Evolutionary conservation across 2,797 vertebrate genomes (phyloP).

Genomic region (Erethizon dorsatum): DNA sequence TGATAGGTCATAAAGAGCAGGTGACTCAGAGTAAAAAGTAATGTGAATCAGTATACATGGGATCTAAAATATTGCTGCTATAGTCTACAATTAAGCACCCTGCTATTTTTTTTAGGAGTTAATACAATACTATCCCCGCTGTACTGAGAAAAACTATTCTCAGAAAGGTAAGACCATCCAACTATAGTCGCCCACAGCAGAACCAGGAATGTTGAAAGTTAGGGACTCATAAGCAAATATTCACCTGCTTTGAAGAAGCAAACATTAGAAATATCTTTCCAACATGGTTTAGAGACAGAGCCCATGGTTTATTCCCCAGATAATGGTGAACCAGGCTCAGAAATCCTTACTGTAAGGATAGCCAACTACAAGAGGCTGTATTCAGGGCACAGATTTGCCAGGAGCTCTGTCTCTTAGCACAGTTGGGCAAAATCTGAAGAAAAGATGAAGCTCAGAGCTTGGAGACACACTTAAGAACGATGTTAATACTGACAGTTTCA

Average conservation of each 20-base stretch:
- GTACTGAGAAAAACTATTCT: conserved; percentile 58
- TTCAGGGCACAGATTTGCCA: conserved; percentile 61
- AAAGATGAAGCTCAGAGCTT: conserved; percentile 49
- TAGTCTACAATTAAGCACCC: conserved; percentile 39
- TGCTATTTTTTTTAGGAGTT: conserved; percentile 41
- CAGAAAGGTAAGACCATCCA: conserved; percentile 24
- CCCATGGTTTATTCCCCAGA: conserved; percentile 22
- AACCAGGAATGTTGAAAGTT: conserved; percentile 45
- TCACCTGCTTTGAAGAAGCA: conserved; percentile 49
- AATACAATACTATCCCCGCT: conserved; percentile 33
- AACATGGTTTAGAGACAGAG: conserved; percentile 37
- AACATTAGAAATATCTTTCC: conserved; percentile 59
- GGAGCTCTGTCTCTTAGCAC: conserved; percentile 49
- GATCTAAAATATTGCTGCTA: conserved; percentile 38
- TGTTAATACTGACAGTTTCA: not conserved
- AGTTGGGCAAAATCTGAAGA: conserved; percentile 62
- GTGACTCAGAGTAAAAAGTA: conserved; percentile 66
- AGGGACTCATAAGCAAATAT: conserved; percentile 48
- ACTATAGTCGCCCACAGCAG: conserved; percentile 16
- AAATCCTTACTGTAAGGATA: conserved; percentile 55
- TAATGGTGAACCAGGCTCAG: conserved; percentile 37
- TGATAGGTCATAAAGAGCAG: conserved; percentile 52
- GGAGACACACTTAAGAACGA: conserved; percentile 59
- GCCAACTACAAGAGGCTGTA: conserved; percentile 21
- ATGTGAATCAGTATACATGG: conserved; percentile 43